Conservation (phyloP, 2,113 vertebrate species). For the Phalacrocorax aristotelis region DNA sequence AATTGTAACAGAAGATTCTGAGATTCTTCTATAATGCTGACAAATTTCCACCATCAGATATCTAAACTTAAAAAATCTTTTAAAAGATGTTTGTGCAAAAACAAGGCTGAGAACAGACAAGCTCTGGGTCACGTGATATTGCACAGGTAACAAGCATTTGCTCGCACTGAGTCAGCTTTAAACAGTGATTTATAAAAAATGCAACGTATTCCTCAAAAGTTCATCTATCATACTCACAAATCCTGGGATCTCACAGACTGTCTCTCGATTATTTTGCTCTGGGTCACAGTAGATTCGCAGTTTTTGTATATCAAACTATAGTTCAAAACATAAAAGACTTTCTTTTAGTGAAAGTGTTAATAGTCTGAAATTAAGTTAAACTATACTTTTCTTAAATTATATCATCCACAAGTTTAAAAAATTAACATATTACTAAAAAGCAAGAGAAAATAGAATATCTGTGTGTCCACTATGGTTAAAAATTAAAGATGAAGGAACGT, state of each 20-base stretch:
- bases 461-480: not conserved
- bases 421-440: not conserved
- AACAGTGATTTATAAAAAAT: not conserved
- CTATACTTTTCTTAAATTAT: not conserved
- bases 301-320: constrained; percentile 95
- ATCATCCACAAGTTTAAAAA: not conserved
- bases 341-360: not conserved
- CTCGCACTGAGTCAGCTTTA: not conserved
- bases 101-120: not conserved
- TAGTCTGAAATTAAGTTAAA: not conserved
- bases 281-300: constrained; percentile 96
- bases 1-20: not conserved
- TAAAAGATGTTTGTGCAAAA: not conserved
- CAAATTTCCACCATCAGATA: not conserved
- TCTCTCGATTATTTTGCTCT: constrained; percentile 92
- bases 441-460: not conserved
- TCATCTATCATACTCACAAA: constrained; percentile 83
- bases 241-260: constrained; percentile 94
- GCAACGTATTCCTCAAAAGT: not conserved
- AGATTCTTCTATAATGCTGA: not conserved
- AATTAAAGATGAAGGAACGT: not conserved
- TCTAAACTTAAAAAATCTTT: not conserved
- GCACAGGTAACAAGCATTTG: not conserved
- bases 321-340: not conserved
- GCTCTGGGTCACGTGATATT: not conserved